Base-by-base conservation (phyloP, 2,888 invertebrate species). In the Acronicta alni region DNA sequence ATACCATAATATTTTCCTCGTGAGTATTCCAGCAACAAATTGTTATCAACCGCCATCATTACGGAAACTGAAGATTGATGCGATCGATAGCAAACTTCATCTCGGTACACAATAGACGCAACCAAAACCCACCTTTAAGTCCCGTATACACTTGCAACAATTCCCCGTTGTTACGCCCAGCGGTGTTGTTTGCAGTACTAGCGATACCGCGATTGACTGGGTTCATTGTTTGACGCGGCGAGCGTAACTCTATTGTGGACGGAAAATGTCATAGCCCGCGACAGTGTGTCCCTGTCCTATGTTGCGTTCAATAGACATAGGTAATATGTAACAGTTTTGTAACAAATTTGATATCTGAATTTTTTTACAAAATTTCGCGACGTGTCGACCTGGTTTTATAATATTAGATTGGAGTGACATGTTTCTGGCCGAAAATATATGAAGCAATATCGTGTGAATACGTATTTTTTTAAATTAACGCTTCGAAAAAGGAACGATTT, bases 141-240 rank as follows among this genome's bases (percentile, higher is more conserved):
- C 76, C 56, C 62, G 76, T 79, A 72, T 79, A 80, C 77, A 80
- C 80, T 80, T 75, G 77, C 77, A 77, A 77, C 78, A 78, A 78
- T 77, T 75, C 72, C 55, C 67, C 52, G 71, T 75, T 79, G 72
- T 75, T 75, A 67, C 62, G 58, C 53, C 67, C 74, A 61, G 55
- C 63, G 72, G 69, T 70, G 76, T 78, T 87, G 86, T 88, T 87
- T 85, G 82, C 81, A 77, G 69, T 72, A 75, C 59, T 60, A 79
- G 77, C 85, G 87, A 88, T 88, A 85, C 84, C 82, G 80, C 85
- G 86, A 88, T 86, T 86, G 86, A 86, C 86, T 86, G 83, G 78
- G 71, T 77, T 78, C 77, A 87, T 89, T 88, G 89, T 89, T 80
- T 80, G 80, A 79, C 64, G 81, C 75, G 78, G 72, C 75, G 72